A percentile compares a stretch with the other conserved stretches of the same genome.
These are phyloP conservation scores for Mesocentrotus franciscanus DNA, from an alignment of 53 echinoderm and acorn worm species.

Conservation along the genomic window DNA sequence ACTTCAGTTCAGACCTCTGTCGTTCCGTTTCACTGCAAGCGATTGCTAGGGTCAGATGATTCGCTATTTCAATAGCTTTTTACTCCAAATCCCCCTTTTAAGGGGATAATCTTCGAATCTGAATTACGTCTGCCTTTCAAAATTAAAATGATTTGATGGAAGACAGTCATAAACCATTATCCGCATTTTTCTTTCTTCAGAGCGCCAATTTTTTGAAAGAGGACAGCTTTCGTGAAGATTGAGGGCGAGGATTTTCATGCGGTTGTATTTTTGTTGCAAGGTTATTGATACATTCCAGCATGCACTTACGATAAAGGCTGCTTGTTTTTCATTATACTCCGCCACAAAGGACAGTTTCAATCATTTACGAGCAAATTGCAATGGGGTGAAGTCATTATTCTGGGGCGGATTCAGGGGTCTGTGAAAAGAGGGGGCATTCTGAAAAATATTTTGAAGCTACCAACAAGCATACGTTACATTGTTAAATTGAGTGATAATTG, in stretches of 20 bases:
- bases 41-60: not conserved
- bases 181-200: not conserved
- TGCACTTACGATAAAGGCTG: not conserved
- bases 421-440: not conserved
- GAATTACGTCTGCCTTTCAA: conserved; percentile 6
- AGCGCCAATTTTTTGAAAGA: not conserved
- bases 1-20: not conserved
- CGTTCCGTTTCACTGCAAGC: not conserved
- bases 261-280: not conserved
- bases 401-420: not conserved
- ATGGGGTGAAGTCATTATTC: not conserved
- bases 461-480: no score
- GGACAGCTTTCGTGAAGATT: not conserved
- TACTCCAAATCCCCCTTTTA: not conserved
- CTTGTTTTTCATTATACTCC: not conserved
- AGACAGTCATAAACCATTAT: not conserved
- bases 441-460: not conserved
- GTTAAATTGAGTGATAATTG: no score
- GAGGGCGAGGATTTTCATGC: not conserved
- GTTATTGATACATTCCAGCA: not conserved
- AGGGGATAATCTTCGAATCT: conserved; percentile 18
- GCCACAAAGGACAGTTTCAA: not conserved
- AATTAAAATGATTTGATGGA: conserved; percentile 8
- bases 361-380: not conserved
- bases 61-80: conserved; percentile 16